Conservation (phyloP, 2,888 invertebrate genomes). For the Drosophila stalkeri region DNA sequence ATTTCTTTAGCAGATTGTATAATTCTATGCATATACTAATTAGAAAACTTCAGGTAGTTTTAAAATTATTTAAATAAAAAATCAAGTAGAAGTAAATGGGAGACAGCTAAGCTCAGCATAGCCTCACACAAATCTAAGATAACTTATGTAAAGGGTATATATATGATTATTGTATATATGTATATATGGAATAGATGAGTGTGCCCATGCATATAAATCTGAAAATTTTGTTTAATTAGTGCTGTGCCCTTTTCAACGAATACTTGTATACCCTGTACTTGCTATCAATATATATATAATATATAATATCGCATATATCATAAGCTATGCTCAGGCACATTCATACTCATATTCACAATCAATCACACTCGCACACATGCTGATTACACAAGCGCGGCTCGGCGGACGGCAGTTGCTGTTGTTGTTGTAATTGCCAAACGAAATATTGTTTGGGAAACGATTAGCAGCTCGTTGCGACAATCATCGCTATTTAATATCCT, state of each 20-base stretch:
- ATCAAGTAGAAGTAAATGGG: background rate
- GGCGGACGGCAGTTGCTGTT: conserved; percentile 13
- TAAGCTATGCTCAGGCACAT: background rate
- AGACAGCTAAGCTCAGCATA: background rate
- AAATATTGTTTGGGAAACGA: conserved; percentile 27
- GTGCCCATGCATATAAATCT: conserved; percentile 29
- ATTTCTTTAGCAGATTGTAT: background rate
- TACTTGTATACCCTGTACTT: background rate
- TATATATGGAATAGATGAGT: conserved; percentile 9
- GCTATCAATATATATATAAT: background rate
- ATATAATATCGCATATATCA: conserved; percentile 5
- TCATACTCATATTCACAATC: background rate
- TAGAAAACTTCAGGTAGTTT: no score
- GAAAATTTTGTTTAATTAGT: conserved; percentile 5
- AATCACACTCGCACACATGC: conserved; percentile 4
- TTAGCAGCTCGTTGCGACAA: conserved; percentile 24
- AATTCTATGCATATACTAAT: no score
- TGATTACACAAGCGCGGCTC: conserved; percentile 42
- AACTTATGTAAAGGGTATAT: background rate
- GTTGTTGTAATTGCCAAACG: conserved; percentile 37
- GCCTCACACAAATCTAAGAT: background rate
- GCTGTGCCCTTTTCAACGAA: background rate
- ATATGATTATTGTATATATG: conserved; percentile 4
- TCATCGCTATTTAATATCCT: conserved; percentile 4
- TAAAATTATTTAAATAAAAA: no score